Evolutionary conservation across 1,140 invertebrate genomes (phyloP).

Genomic region (Drosophila erecta): DNA sequence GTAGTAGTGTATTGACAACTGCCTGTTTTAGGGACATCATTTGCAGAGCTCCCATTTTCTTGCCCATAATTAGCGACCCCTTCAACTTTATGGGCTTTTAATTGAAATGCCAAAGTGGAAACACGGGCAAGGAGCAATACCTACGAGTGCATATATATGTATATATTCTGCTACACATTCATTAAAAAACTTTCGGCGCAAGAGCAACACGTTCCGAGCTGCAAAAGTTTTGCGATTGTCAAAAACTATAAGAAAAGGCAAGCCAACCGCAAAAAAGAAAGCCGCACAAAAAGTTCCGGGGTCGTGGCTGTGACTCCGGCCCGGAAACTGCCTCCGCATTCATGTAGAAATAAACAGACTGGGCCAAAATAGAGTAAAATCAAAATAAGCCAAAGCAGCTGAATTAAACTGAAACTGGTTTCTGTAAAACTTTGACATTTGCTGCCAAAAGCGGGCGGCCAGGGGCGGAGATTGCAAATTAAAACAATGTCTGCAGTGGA

Average conservation of each 20-base stretch:
- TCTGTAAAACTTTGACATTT: constrained; percentile 66
- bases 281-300: constrained; percentile 33
- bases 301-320: constrained; percentile 9
- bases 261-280: constrained; percentile 58
- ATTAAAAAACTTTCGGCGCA: constrained; percentile 69
- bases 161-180: constrained; percentile 36
- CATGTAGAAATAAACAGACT: constrained; percentile 34
- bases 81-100: constrained; percentile 26
- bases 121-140: background rate
- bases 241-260: constrained; percentile 71
- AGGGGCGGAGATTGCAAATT: constrained; percentile 57
- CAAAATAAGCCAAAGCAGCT: constrained; percentile 18
- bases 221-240: constrained; percentile 67
- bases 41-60: background rate
- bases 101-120: constrained; percentile 30
- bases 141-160: background rate
- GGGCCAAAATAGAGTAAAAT: constrained; percentile 11
- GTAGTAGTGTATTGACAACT: background rate
- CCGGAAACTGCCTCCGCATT: constrained; percentile 23
- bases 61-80: constrained; percentile 23
- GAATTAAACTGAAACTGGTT: constrained; percentile 50
- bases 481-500: constrained; percentile 70
- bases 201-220: constrained; percentile 65
- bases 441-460: constrained; percentile 35
- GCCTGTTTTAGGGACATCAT: background rate